phyloP scores from a whole-genome alignment of 2,797 vertebrate genomes.

The Sebastes variabilis region DNA sequence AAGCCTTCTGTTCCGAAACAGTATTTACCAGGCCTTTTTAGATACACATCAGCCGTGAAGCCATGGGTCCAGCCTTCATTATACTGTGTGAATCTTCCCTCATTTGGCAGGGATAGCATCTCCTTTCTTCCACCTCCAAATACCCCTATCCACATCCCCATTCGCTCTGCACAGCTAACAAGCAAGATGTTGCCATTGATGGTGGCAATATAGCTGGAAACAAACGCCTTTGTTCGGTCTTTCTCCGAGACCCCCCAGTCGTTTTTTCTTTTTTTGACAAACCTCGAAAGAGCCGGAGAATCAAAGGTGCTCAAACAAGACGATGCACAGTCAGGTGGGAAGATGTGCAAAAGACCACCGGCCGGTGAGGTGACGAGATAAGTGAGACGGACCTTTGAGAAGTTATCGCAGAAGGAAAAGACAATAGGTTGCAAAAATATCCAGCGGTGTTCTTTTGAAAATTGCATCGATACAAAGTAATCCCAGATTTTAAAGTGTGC shows the following conservation, averaged over 20 bases:
- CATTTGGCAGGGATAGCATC: constrained; percentile 86
- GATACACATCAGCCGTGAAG: constrained; percentile 85
- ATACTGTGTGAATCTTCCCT: constrained; percentile 86
- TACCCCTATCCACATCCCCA: constrained; percentile 80
- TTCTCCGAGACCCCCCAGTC: constrained; percentile 68
- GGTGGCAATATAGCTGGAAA: constrained; percentile 77
- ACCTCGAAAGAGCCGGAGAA: constrained; percentile 65
- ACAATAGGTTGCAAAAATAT: constrained; percentile 16
- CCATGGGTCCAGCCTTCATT: constrained; percentile 85
- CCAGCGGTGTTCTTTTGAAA: background rate
- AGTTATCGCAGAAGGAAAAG: constrained; percentile 28
- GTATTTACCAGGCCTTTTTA: constrained; percentile 84
- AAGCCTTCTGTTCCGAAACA: constrained; percentile 82
- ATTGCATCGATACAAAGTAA: background rate
- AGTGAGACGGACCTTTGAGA: constrained; percentile 8
- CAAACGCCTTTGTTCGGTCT: constrained; percentile 76
- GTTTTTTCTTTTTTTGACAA: constrained; percentile 47
- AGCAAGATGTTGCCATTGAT: constrained; percentile 80
- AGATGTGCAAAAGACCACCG: constrained; percentile 43
- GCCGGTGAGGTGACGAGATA: constrained; percentile 34
- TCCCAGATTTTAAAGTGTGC: background rate
- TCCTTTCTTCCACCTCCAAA: constrained; percentile 83
- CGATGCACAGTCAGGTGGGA: constrained; percentile 48
- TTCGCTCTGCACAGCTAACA: constrained; percentile 76
- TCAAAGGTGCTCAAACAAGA: constrained; percentile 65